Evolutionary conservation across 2,888 invertebrate species (phyloP).

Genomic region (Mesodorylaimus sp.): DNA sequence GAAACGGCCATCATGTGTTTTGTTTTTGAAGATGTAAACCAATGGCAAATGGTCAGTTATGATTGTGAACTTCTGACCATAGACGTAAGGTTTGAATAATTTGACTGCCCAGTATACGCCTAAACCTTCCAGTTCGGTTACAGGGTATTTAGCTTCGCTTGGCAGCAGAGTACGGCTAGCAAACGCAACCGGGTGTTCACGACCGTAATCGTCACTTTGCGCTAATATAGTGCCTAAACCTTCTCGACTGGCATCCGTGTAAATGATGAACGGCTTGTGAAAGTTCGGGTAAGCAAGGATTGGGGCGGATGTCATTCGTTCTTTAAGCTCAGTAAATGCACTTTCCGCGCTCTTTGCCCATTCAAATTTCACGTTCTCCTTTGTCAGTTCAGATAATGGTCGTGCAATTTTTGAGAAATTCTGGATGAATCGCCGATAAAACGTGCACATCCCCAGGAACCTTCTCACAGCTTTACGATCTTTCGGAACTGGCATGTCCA

Average conservation of each 20-base stretch:
- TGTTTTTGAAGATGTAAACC: background rate
- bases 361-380: background rate
- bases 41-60: conserved; percentile 4
- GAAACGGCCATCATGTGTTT: background rate
- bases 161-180: conserved; percentile 1
- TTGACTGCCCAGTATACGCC: background rate
- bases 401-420: background rate
- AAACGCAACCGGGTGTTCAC: conserved; percentile 2
- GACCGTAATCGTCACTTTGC: background rate
- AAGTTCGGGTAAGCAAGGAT: conserved; percentile 5
- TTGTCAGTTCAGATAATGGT: background rate
- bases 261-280: background rate
- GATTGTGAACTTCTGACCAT: background rate
- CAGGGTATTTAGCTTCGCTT: conserved; percentile 3
- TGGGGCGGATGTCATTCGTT: background rate
- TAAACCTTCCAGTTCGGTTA: conserved; percentile 3
- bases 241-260: background rate
- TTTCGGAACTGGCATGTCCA: background rate
- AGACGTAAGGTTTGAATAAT: background rate
- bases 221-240: conserved; percentile 1
- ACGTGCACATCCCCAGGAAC: conserved; percentile 1
- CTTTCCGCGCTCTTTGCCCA: too few species aligned
- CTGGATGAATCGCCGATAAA: conserved; percentile 5
- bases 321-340: conserved; percentile 1
- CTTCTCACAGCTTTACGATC: background rate